Evolutionary conservation across 2,797 vertebrate genomes (phyloP).

Genomic region (Lutjanus campechanus): DNA sequence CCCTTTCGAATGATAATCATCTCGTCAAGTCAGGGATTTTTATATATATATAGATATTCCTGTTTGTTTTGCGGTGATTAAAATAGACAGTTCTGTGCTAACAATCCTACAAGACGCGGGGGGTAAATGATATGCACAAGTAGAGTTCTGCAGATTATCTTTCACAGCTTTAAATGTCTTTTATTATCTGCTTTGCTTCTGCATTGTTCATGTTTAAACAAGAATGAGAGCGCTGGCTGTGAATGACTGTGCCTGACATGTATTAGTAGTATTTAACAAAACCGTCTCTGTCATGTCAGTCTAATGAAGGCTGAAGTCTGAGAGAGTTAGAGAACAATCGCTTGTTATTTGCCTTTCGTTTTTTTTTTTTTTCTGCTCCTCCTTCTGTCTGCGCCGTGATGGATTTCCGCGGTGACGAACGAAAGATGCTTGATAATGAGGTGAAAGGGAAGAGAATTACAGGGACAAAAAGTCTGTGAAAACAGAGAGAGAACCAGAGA

Average conservation of each 20-base stretch:
- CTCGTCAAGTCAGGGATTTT: slow-evolving; percentile 3
- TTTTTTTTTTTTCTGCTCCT: slow-evolving; percentile 13
- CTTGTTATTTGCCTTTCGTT: slow-evolving; percentile 21
- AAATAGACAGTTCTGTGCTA: slow-evolving; percentile 16
- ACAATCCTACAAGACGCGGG: background rate
- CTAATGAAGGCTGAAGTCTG: slow-evolving; percentile 23
- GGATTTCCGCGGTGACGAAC: slow-evolving; percentile 11
- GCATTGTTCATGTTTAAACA: slow-evolving; percentile 17
- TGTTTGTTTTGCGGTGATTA: slow-evolving; percentile 8
- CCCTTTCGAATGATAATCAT: background rate
- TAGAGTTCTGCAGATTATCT: slow-evolving; percentile 1
- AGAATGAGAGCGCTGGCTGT: background rate
- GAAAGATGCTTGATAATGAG: slow-evolving; percentile 45
- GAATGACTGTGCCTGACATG: background rate
- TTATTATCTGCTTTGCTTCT: slow-evolving; percentile 21
- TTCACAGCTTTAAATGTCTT: slow-evolving; percentile 17
- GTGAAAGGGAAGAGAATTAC: slow-evolving; percentile 45
- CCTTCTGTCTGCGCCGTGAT: slow-evolving; percentile 18
- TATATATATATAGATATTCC: background rate
- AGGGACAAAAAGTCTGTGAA: slow-evolving; percentile 28
- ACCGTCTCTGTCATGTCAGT: slow-evolving; percentile 14
- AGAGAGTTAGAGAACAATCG: slow-evolving; percentile 1
- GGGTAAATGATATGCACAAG: slow-evolving; percentile 34
- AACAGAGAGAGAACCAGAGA: background rate
- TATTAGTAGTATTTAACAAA: slow-evolving; percentile 51